These are phyloP conservation scores for Plebejus argus DNA, from an alignment of 2,888 invertebrate genomes.

Conservation along the genomic window DNA sequence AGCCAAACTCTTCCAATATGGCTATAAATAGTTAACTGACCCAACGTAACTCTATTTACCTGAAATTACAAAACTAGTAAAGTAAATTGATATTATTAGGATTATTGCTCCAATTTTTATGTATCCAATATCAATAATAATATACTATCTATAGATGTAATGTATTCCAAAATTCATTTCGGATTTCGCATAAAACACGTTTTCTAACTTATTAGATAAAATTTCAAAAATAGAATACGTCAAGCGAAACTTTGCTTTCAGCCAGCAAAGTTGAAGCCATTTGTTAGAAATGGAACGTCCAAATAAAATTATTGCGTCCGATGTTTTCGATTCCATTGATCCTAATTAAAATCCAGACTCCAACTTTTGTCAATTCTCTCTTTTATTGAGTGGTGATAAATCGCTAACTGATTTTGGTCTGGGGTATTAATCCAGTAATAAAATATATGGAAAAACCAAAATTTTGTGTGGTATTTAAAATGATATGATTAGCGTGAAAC, in stretches of 20 bases:
- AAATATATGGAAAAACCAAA: neutral
- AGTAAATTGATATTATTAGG: too few species aligned
- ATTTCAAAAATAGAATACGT: conserved; percentile 64
- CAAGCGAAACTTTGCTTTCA: conserved; percentile 68
- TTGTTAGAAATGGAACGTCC: conserved; percentile 54
- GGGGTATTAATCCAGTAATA: neutral
- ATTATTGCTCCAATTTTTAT: too few species aligned
- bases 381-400: conserved; percentile 24
- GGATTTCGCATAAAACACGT: neutral
- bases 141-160: too few species aligned
- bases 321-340: conserved; percentile 59
- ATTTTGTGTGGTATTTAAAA: too few species aligned
- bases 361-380: conserved; percentile 43
- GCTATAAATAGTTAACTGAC: too few species aligned
- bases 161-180: neutral
- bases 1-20: too few species aligned
- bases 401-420: neutral
- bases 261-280: conserved; percentile 59
- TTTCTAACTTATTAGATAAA: conserved; percentile 41
- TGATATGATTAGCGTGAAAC: too few species aligned
- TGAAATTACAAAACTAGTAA: too few species aligned
- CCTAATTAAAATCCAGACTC: conserved; percentile 58
- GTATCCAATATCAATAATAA: too few species aligned
- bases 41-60: too few species aligned
- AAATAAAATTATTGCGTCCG: conserved; percentile 62